Evolutionary conservation across 2,113 vertebrate genomes (phyloP).

Genomic region (Murina feae): DNA sequence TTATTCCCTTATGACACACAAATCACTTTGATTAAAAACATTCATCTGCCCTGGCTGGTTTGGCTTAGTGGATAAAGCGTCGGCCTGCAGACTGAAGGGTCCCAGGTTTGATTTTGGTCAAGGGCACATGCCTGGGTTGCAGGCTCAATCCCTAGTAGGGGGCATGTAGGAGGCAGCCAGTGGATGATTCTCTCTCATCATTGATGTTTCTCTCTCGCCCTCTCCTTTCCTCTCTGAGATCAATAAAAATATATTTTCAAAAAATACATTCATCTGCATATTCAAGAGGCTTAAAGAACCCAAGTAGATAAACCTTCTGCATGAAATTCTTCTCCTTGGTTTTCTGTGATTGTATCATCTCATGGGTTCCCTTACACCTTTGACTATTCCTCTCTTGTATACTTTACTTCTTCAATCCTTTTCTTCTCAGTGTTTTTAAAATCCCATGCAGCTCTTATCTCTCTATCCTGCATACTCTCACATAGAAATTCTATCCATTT

Average conservation of each 20-base stretch:
- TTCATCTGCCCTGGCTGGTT: not conserved
- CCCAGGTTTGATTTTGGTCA: no score
- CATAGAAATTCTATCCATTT: not conserved
- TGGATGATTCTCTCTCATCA: no score
- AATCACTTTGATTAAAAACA: slow-evolving; percentile 13
- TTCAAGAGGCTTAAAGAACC: not conserved
- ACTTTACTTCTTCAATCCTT: not conserved
- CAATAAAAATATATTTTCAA: no score
- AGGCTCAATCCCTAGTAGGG: no score
- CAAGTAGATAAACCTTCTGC: not conserved
- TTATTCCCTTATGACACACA: not conserved
- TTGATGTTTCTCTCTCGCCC: no score
- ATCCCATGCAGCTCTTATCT: not conserved
- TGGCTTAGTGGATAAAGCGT: no score
- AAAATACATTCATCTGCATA: not conserved
- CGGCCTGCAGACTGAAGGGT: no score
- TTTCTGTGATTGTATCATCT: not conserved
- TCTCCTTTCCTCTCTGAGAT: no score
- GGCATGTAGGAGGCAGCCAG: no score
- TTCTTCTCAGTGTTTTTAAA: not conserved
- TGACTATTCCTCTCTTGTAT: not conserved
- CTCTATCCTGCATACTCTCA: not conserved
- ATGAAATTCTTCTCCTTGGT: not conserved
- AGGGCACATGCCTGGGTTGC: no score
- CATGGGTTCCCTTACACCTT: not conserved